Percentiles rank a stretch among this genome's conserved stretches.
Conservation (phyloP, 1,140 invertebrate genomes). For the Cydia fagiglandana region DNA sequence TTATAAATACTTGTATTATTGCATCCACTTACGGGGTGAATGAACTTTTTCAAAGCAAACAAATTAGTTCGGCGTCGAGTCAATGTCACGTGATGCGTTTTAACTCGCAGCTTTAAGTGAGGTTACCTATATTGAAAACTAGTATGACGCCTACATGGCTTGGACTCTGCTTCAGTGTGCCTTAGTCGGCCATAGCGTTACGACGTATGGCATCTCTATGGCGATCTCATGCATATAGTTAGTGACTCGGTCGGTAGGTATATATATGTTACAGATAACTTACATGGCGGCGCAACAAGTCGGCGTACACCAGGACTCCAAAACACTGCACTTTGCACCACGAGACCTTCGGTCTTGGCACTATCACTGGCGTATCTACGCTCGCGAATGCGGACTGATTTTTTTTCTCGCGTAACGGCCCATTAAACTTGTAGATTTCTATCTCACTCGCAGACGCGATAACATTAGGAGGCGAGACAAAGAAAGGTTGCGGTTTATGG, state of each 20-base stretch:
- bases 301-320: conserved; percentile 37
- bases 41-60: conserved; percentile 7
- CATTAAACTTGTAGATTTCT: conserved; percentile 78
- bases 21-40: conserved; percentile 20
- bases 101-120: background rate
- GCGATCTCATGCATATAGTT: background rate
- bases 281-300: conserved; percentile 52
- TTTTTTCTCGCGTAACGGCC: conserved; percentile 77
- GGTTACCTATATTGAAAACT: conserved; percentile 9
- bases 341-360: conserved; percentile 66
- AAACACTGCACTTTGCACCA: conserved; percentile 51
- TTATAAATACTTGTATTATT: background rate
- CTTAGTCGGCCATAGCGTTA: conserved; percentile 6
- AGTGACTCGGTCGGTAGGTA: background rate
- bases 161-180: background rate
- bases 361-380: conserved; percentile 78
- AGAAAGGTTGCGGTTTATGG: conserved; percentile 79
- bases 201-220: conserved; percentile 10
- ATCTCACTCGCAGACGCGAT: conserved; percentile 69
- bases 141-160: conserved; percentile 9
- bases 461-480: conserved; percentile 73
- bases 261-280: conserved; percentile 11
- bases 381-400: conserved; percentile 78
- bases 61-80: background rate
- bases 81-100: conserved; percentile 13